Evolutionary conservation across 2,797 vertebrate species (phyloP).

Genomic region (Sternotherus odoratus): DNA sequence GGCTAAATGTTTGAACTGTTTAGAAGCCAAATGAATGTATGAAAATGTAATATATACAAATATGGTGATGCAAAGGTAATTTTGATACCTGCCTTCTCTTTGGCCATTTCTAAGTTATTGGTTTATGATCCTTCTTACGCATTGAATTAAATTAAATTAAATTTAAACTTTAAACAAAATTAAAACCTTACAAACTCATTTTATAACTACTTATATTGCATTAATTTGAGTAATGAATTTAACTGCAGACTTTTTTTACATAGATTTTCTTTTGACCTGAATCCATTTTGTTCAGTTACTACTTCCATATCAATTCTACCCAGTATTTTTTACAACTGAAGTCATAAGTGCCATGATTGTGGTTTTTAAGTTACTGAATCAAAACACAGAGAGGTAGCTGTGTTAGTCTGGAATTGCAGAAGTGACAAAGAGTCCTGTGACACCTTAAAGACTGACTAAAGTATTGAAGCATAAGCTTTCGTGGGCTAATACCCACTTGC

Average conservation of each 20-base stretch:
- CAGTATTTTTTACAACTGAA: not conserved
- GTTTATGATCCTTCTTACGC: not conserved
- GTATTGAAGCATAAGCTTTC: too few species aligned
- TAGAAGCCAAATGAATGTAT: not conserved
- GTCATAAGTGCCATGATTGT: not conserved
- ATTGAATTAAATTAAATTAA: too few species aligned
- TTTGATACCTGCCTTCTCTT: not conserved
- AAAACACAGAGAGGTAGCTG: too few species aligned
- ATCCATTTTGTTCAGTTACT: not conserved
- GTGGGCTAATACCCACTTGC: too few species aligned
- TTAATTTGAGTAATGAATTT: not conserved
- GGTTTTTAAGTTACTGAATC: slow-evolving; percentile 18
- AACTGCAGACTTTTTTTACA: not conserved
- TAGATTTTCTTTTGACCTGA: not conserved
- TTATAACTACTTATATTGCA: not conserved
- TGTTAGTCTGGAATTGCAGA: too few species aligned
- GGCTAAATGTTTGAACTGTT: not conserved
- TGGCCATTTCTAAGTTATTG: not conserved
- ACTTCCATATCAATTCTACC: not conserved
- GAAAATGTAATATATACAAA: slow-evolving; percentile 15
- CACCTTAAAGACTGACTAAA: too few species aligned
- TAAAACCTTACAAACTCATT: not conserved
- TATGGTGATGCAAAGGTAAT: slow-evolving; percentile 9
- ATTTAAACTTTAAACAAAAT: too few species aligned
- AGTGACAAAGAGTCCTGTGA: too few species aligned